Evolutionary conservation across 2,888 invertebrate genomes (phyloP).

Genomic region (Xanthorhoe designata): DNA sequence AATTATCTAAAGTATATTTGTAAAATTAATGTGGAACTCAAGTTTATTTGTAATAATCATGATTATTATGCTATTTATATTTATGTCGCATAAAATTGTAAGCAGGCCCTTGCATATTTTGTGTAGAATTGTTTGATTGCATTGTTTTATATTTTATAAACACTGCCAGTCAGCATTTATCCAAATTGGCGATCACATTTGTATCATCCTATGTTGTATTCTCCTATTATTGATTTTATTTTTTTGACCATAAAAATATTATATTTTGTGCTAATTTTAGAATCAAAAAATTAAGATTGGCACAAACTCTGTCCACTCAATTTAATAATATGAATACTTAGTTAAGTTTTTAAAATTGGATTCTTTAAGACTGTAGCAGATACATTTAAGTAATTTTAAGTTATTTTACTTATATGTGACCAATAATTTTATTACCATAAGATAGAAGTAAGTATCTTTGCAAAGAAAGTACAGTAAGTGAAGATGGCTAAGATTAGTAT

Average conservation of each 20-base stretch:
- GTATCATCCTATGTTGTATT: conserved; percentile 40
- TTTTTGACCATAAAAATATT: conserved; percentile 40
- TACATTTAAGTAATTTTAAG: conserved; percentile 70
- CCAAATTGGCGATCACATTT: conserved; percentile 50
- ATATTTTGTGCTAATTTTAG: conserved; percentile 36
- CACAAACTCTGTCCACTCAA: conserved; percentile 51
- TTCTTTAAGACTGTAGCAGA: conserved; percentile 72
- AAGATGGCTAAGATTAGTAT: conserved; percentile 69
- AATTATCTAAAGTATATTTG: conserved; percentile 25
- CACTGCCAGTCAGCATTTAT: conserved; percentile 78
- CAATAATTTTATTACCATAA: conserved; percentile 76
- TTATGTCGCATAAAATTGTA: conserved; percentile 50
- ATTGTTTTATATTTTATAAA: conserved; percentile 59
- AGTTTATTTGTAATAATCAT: conserved; percentile 28
- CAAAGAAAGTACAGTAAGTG: conserved; percentile 73
- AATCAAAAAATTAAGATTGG: conserved; percentile 42
- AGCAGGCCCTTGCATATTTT: conserved; percentile 71
- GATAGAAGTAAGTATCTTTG: conserved; percentile 72
- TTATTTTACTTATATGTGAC: conserved; percentile 81
- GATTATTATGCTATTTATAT: conserved; percentile 32
- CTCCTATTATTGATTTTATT: conserved; percentile 43
- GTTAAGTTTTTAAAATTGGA: conserved; percentile 58
- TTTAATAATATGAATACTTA: conserved; percentile 47
- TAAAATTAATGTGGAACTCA: conserved; percentile 54
- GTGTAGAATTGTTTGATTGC: conserved; percentile 59